Conservation (phyloP, 2,113 vertebrate species). For the Lepidiolamprologus cunningtoni region DNA sequence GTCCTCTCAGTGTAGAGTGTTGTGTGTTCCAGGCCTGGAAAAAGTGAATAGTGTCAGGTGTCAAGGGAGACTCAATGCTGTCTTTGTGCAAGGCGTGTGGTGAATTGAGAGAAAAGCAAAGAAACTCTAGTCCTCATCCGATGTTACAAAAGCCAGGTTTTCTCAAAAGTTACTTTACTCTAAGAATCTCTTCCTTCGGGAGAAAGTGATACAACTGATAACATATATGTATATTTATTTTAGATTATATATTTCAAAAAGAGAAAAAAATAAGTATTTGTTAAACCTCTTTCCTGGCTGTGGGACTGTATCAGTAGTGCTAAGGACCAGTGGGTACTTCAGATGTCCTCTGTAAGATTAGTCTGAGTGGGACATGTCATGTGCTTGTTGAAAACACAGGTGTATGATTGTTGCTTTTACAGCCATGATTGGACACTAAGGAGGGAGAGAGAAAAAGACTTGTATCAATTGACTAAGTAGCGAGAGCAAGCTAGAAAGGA, state of each 20-base stretch:
- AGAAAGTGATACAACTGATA: neutral
- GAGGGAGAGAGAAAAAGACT: neutral
- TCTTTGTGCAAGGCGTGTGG: conserved; percentile 58
- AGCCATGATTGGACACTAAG: neutral
- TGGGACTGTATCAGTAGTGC: neutral
- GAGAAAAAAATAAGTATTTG: neutral
- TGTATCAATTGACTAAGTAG: too few species aligned
- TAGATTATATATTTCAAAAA: neutral
- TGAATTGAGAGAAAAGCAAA: conserved; percentile 28
- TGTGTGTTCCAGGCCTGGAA: conserved; percentile 44
- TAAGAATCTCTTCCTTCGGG: neutral
- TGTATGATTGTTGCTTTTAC: neutral
- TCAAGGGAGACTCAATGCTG: conserved; percentile 57
- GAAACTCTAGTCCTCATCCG: conserved; percentile 22
- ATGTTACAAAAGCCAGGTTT: conserved; percentile 33
- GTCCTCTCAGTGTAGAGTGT: conserved; percentile 13
- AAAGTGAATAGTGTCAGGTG: conserved; percentile 70
- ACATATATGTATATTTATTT: neutral
- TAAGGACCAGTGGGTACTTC: neutral
- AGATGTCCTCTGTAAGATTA: neutral
- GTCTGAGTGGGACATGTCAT: neutral
- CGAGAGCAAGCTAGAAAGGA: too few species aligned
- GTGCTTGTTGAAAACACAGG: neutral
- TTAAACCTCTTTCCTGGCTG: neutral
- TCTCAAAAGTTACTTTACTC: neutral